Evolutionary conservation across 2,113 vertebrate species (phyloP), one percentile per base, ranked within the genome.

Genomic region (Rhegmatorhina hoffmannsi): DNA sequence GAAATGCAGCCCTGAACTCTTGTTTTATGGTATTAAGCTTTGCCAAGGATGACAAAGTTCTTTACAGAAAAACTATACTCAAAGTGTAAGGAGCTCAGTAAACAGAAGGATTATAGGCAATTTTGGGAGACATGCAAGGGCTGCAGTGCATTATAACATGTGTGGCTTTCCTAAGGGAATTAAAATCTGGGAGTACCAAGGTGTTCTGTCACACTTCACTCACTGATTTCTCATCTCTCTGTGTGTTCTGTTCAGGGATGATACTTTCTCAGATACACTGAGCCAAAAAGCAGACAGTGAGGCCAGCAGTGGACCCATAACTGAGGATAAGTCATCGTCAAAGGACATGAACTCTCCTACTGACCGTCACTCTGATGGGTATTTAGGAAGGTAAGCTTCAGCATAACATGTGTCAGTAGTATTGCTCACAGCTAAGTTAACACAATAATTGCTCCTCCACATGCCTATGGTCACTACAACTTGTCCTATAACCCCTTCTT

Each of bases 231-330:
- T 26, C 7, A 20, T 83, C 23, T 93, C 60, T n/a, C 64, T 10
- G 0, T 68, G 49, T 82, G 84, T 72, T 84, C 77, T 81, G 94
- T 94, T 89, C 97, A 99, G 99, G 98, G 99, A 99, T 87, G 99
- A 99, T 96, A 98, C 98, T 10, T 99, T 99, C 98, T 99, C 99
- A 13, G 99, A 99, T 96, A 99, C 98, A 16, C 97, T 99, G 97
- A 99, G 99, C 97, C 99, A 99, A 94, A 99, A 99, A 97, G 99
- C 99, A 4, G 99, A 99, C 98, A 99, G 99, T 11, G 99, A 99
- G 95, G 98, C 98, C 92, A 99, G 99, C 98, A 99, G 99, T 4
- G 99, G 99, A 60, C 99, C 99, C 7, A 96, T 98, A n/a, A 98
- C 97, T 6, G 99, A 99, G 28, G 99, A 99, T 68, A 99, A 99